phyloP scores from a whole-genome alignment of 1,140 invertebrate genomes.

The Eueides isabella region DNA sequence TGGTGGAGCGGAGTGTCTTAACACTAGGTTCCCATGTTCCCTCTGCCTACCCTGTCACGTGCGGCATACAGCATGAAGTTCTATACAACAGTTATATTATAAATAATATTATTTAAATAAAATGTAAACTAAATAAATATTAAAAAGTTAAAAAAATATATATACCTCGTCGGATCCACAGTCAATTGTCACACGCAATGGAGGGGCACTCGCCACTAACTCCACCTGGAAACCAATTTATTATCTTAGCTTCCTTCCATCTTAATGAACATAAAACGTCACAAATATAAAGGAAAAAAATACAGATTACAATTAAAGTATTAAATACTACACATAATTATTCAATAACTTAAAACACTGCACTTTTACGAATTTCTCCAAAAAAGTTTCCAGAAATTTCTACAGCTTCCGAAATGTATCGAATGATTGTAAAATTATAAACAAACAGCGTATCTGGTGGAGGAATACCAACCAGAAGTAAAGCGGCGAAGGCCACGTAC shows the following conservation, averaged over 20 bases:
- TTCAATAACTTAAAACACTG: too few relatives aligned
- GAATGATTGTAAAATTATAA: background rate
- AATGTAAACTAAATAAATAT: background rate
- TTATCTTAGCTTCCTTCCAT: background rate
- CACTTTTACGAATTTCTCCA: background rate
- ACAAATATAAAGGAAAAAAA: background rate
- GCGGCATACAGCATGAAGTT: too few relatives aligned
- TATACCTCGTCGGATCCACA: conserved; percentile 63
- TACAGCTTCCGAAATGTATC: background rate
- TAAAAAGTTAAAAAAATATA: background rate
- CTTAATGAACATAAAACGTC: background rate
- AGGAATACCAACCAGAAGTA: conserved; percentile 56
- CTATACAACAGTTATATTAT: too few relatives aligned
- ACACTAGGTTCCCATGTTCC: too few relatives aligned
- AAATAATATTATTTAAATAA: too few relatives aligned
- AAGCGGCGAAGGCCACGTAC: conserved; percentile 55
- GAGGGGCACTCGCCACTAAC: conserved; percentile 45
- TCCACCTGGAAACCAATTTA: conserved; percentile 47
- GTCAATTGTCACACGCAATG: conserved; percentile 64
- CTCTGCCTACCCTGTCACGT: too few relatives aligned
- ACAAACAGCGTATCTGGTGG: background rate
- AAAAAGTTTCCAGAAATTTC: background rate
- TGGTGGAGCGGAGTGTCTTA: too few relatives aligned
- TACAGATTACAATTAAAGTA: background rate
- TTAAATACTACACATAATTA: background rate